Evolutionary conservation across 2,888 invertebrate genomes (phyloP).

Genomic region (Drosophila monieri): DNA sequence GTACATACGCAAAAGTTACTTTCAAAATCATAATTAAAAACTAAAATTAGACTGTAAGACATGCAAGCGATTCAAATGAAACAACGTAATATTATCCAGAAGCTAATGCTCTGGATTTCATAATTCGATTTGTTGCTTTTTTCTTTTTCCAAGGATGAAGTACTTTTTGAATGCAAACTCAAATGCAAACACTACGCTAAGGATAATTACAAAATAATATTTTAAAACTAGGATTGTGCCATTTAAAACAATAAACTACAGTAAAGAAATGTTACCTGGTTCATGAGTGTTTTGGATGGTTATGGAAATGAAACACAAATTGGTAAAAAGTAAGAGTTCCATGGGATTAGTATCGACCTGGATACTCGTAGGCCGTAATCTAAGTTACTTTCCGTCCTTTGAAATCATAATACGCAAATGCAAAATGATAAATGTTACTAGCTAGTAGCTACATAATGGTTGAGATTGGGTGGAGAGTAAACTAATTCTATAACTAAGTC

Average conservation of each 20-base stretch:
- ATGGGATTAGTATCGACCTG: conserved; percentile 19
- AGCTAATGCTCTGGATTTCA: conserved; percentile 22
- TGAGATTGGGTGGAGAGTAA: conserved; percentile 25
- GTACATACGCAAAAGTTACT: conserved; percentile 75
- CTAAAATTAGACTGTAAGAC: conserved; percentile 61
- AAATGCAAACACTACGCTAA: conserved; percentile 68
- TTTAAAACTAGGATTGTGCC: conserved; percentile 37
- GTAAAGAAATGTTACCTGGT: conserved; percentile 36
- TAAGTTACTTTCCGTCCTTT: background rate
- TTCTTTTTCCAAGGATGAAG: conserved; percentile 30
- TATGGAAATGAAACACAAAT: conserved; percentile 19
- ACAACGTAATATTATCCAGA: conserved; percentile 39
- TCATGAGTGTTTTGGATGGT: conserved; percentile 22
- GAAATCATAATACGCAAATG: conserved; percentile 28
- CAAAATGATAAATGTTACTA: conserved; percentile 24
- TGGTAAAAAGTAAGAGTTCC: background rate
- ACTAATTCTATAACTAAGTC: conserved; percentile 29
- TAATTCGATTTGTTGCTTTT: conserved; percentile 4
- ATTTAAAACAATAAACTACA: conserved; percentile 39
- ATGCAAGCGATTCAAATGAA: conserved; percentile 60
- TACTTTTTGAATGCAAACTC: conserved; percentile 44
- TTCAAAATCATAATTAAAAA: conserved; percentile 65
- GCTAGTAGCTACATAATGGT: conserved; percentile 39
- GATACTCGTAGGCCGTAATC: conserved; percentile 1
- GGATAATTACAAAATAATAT: conserved; percentile 44